These are phyloP conservation scores for Pecten maximus DNA, from an alignment of 2,888 invertebrate species.

Conservation along the genomic window DNA sequence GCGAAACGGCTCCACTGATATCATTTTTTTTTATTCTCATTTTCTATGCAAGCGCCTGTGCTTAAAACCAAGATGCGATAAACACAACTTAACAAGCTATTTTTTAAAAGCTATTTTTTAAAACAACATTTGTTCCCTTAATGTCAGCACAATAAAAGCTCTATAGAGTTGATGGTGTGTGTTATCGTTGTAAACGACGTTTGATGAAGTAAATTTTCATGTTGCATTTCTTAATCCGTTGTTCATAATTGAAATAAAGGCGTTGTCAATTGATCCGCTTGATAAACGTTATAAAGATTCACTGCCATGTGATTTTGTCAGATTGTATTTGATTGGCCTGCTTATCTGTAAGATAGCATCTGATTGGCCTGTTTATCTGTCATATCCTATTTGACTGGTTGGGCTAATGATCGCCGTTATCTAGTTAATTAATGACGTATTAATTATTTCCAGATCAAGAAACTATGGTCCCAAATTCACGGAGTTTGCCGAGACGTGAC, in stretches of 20 bases:
- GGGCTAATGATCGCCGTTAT: not conserved
- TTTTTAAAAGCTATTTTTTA: no score
- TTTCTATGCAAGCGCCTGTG: no score
- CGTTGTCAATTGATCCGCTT: not conserved
- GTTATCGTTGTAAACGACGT: no score
- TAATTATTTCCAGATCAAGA: not conserved
- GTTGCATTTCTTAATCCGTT: no score
- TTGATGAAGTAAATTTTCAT: no score
- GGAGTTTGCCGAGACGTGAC: not conserved
- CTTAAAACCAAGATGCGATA: no score
- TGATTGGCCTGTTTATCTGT: conserved; percentile 16
- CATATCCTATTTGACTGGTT: not conserved
- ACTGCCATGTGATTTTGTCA: not conserved
- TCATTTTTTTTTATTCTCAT: no score
- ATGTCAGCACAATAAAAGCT: no score
- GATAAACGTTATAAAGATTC: not conserved
- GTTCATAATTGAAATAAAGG: not conserved
- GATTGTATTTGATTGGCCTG: not conserved
- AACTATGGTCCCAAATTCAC: not conserved
- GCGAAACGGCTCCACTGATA: no score
- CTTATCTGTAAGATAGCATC: not conserved
- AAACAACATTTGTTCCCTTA: no score
- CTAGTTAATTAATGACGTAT: conserved; percentile 27
- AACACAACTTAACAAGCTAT: no score
- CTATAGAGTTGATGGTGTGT: no score